Conservation (phyloP, 2,797 vertebrate genomes). For the Danionella dracula region DNA sequence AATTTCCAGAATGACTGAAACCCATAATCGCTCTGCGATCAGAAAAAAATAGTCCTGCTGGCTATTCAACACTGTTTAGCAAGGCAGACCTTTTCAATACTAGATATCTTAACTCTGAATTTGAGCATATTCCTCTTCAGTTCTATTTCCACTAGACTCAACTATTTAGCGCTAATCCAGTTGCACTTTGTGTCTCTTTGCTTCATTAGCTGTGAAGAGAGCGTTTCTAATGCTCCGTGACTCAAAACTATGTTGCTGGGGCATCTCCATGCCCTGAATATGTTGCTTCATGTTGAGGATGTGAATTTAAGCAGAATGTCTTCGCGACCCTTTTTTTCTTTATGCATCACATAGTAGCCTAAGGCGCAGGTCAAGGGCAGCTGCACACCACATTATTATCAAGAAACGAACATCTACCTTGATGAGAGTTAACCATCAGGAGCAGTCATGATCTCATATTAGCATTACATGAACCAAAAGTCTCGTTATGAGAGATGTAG, state of each 20-base stretch:
- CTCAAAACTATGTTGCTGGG: background rate
- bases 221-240: background rate
- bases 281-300: background rate
- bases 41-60: too few species aligned
- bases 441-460: background rate
- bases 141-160: background rate
- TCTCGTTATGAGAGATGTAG: background rate
- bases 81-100: too few species aligned
- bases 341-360: background rate
- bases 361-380: background rate
- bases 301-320: background rate
- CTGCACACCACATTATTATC: background rate
- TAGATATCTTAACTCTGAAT: too few species aligned
- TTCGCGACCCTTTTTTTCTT: background rate
- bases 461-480: background rate
- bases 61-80: too few species aligned
- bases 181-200: slow-evolving; percentile 1
- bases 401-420: background rate
- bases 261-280: background rate
- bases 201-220: background rate
- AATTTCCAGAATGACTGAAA: too few species aligned
- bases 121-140: background rate
- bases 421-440: background rate
- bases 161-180: background rate
- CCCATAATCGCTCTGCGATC: too few species aligned